phyloP scores from a whole-genome alignment of 2,888 invertebrate genomes.

The Lysandra bellargus region DNA sequence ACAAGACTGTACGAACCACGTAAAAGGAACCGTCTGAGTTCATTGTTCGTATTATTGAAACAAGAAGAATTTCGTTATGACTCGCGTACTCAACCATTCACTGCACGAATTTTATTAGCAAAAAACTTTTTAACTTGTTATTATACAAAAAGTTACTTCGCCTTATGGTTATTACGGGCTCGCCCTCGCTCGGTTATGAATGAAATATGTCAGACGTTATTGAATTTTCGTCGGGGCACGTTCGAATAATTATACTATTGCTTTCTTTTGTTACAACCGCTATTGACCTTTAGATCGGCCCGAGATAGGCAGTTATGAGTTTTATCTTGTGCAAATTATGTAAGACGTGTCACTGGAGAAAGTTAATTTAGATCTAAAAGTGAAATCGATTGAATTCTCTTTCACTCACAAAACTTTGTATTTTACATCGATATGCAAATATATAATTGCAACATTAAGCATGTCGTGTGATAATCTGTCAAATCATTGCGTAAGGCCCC shows the following conservation, averaged over 20 bases:
- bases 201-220: conserved; percentile 30
- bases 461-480: neutral
- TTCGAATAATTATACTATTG: conserved; percentile 23
- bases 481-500: neutral
- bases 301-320: conserved; percentile 66
- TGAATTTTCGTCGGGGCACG: conserved; percentile 26
- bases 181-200: conserved; percentile 22
- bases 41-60: conserved; percentile 27
- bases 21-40: conserved; percentile 7
- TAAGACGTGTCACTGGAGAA: conserved; percentile 80
- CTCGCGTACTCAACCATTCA: conserved; percentile 31
- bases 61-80: conserved; percentile 28
- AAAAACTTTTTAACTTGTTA: conserved; percentile 32
- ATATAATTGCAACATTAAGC: conserved; percentile 35
- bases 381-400: conserved; percentile 80
- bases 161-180: conserved; percentile 15
- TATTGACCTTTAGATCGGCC: conserved; percentile 62
- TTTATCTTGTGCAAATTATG: conserved; percentile 74
- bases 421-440: conserved; percentile 55
- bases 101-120: conserved; percentile 31
- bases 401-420: conserved; percentile 75
- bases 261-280: conserved; percentile 32
- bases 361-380: conserved; percentile 81
- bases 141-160: conserved; percentile 31
- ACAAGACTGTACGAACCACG: conserved; percentile 45